Conservation (phyloP, 1,140 invertebrate genomes). For the Ceratina calcarata region DNA sequence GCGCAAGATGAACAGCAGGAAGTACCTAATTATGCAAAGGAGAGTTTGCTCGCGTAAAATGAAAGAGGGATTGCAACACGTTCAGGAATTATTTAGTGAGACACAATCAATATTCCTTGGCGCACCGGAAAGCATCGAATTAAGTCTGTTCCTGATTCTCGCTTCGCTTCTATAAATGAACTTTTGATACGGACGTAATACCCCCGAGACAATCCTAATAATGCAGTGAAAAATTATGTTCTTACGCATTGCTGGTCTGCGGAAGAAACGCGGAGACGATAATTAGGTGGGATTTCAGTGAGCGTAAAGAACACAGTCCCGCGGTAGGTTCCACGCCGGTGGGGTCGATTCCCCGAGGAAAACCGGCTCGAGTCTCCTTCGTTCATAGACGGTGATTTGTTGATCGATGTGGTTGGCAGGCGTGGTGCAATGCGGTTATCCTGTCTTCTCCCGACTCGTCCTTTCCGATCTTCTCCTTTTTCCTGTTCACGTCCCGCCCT, state of each 20-base stretch:
- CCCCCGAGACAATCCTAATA: neutral
- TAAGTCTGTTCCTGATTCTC: no score
- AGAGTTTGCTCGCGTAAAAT: neutral
- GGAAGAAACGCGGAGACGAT: neutral
- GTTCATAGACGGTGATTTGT: conserved; percentile 66
- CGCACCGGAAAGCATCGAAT: no score
- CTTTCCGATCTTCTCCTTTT: conserved; percentile 41
- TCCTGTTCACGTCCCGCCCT: conserved; percentile 19
- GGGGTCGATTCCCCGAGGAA: neutral
- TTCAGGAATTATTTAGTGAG: neutral
- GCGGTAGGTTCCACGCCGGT: neutral
- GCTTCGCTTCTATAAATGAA: no score
- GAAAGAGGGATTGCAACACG: neutral
- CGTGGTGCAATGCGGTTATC: conserved; percentile 61
- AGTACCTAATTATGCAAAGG: neutral
- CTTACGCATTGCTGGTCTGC: neutral
- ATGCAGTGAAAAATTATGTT: neutral
- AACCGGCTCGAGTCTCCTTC: neutral
- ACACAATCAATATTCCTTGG: neutral
- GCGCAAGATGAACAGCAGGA: neutral
- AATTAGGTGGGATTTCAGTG: conserved; percentile 22
- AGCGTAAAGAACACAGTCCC: neutral
- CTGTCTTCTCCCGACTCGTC: conserved; percentile 25
- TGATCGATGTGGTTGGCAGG: conserved; percentile 67
- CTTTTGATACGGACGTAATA: neutral